A percentile compares a stretch with the other conserved stretches of the same genome.
Conservation (phyloP, 2,113 vertebrate genomes). For the Chlamydotis undulata region DNA sequence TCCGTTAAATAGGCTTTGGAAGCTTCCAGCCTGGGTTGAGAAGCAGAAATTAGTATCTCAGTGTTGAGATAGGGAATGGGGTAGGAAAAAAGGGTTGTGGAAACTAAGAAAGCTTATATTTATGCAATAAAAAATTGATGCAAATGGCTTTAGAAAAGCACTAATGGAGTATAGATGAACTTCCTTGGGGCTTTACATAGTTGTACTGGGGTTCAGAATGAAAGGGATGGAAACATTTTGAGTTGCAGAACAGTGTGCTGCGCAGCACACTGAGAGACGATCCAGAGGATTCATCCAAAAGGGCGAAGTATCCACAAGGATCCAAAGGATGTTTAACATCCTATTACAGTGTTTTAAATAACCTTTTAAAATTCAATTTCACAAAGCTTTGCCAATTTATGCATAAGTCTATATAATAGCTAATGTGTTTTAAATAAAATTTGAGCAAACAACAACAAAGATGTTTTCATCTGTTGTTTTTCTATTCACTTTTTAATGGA, state of each 20-base stretch:
- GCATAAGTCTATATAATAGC: not conserved
- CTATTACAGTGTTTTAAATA: not conserved
- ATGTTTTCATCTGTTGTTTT: not conserved
- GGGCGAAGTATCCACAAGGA: too few relatives aligned
- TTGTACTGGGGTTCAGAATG: not conserved
- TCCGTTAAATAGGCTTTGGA: not conserved
- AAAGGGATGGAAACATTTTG: not conserved
- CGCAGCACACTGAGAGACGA: too few relatives aligned
- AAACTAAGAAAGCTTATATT: not conserved
- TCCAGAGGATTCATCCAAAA: not conserved
- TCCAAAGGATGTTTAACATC: too few relatives aligned
- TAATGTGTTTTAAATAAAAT: not conserved
- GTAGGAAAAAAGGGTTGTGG: not conserved
- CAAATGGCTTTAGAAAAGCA: accelerated
- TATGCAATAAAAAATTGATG: not conserved
- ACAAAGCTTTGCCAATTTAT: not conserved
- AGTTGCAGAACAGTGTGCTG: not conserved
- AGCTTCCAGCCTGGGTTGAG: not conserved
- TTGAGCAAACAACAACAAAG: not conserved
- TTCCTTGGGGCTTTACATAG: not conserved
- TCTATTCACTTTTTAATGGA: not conserved
- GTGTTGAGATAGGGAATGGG: not conserved
- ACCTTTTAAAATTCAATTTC: not conserved
- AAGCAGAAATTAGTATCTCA: not conserved
- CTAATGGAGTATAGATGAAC: not conserved